Evolutionary conservation across 2,888 invertebrate genomes (phyloP), one percentile per base, ranked within the genome.

Genomic region (Carcina quercana): DNA sequence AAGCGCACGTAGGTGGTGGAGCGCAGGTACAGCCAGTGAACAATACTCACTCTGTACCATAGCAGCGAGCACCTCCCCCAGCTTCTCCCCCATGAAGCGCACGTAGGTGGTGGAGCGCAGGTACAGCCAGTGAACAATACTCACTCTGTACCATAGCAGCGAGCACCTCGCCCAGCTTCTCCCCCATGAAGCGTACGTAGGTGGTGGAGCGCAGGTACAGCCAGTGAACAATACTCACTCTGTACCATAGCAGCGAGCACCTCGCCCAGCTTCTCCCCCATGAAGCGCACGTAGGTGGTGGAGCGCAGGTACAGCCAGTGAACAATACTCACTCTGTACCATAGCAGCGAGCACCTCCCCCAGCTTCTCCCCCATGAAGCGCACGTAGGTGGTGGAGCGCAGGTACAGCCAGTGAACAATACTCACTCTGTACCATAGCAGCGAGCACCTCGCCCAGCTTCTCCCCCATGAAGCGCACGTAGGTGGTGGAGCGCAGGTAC

Each of bases 141-240:
- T 66, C 34, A 82, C 80, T 40, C 2, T 59, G 13, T 0, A 63
- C 54, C 48, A 80, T 43, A 1, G 59, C 43, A 0, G 67, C 71
- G 2, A 84, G 45, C 1, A 63, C 47, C 4, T 50, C 47, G 0
- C 73, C 84, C 3, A 84, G 45, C 19, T 40, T 55, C 34, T 63
- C 51, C 0, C 84, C 85, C 21, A 84, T 78, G 50, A 74, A 75
- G 1, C 51, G 51, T n/a, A 83, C 73, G 50, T 70, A 65, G 1
- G 71, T 72, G 28, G 67, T 54, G 33, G 83, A 59, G 13, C 75
- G 73, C 3, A 80, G 53, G 47, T 85, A 85, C 41, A 79, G 43
- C 57, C 53, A 73, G 3, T 42, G 43, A 48, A 84, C n/a, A n/a
- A n/a, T n/a, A 32, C 67, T 66, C 34, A 82, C 80, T 40, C 2